phyloP scores from a whole-genome alignment of 2,888 invertebrate genomes.

The Vannuccia rotundouncinata region DNA sequence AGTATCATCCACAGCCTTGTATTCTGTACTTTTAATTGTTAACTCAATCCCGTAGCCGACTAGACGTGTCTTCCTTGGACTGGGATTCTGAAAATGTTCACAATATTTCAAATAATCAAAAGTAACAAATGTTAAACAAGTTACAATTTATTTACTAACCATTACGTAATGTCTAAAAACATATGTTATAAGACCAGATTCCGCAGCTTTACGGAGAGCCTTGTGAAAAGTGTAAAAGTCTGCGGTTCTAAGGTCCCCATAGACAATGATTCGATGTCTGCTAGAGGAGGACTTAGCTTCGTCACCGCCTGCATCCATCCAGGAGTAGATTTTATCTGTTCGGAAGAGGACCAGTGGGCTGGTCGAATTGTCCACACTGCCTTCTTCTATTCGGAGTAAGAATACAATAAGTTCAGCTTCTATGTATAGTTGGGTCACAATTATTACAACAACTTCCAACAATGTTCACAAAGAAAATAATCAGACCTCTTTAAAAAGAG shows the following conservation, averaged over 20 bases:
- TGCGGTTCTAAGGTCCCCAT: slow-evolving; percentile 34
- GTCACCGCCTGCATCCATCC: not conserved
- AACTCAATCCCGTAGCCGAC: slow-evolving; percentile 97
- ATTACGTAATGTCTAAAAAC: slow-evolving; percentile 77
- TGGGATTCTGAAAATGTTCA: not conserved
- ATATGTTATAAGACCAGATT: slow-evolving; percentile 71
- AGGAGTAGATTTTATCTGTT: slow-evolving; percentile 36
- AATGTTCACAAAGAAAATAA: too few species aligned
- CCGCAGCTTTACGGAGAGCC: slow-evolving; percentile 65
- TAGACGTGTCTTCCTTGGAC: slow-evolving; percentile 65
- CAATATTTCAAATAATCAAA: not conserved
- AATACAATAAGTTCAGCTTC: too few species aligned
- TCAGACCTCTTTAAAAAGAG: too few species aligned
- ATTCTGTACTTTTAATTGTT: slow-evolving; percentile 96
- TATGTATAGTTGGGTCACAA: too few species aligned
- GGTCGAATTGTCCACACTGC: not conserved
- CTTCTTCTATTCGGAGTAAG: too few species aligned
- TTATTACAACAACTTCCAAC: too few species aligned
- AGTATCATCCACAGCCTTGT: slow-evolving; percentile 89
- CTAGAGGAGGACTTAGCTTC: not conserved
- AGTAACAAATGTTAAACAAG: not conserved
- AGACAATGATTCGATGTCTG: slow-evolving; percentile 29
- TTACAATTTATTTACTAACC: slow-evolving; percentile 57
- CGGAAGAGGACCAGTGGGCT: slow-evolving; percentile 16
- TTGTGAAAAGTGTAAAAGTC: slow-evolving; percentile 60